Conservation (phyloP, 2,113 vertebrate genomes). For the Fregata magnificens region DNA sequence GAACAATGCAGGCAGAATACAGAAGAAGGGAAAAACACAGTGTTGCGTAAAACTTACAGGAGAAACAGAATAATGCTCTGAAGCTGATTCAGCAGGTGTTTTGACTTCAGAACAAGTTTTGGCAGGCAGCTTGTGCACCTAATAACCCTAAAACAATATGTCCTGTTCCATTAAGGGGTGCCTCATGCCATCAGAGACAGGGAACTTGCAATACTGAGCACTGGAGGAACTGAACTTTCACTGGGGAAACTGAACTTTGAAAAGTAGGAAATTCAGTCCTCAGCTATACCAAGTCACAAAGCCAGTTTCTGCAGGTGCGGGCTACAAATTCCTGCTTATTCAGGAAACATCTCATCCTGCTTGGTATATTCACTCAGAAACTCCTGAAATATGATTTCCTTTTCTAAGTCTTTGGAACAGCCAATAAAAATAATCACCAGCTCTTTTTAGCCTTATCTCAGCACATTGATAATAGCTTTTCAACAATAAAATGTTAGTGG, state of each 20-base stretch:
- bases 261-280: neutral
- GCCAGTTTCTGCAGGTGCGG: neutral
- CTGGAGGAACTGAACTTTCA: neutral
- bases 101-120: neutral
- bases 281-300: neutral
- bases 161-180: neutral
- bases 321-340: neutral
- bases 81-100: neutral
- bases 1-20: neutral
- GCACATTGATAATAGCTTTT: neutral
- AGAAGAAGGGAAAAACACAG: neutral
- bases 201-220: neutral
- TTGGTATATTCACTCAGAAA: neutral
- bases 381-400: slow-evolving; percentile 40
- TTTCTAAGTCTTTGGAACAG: neutral
- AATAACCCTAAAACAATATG: neutral
- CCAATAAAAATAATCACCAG: neutral
- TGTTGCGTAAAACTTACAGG: neutral
- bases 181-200: neutral
- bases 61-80: neutral
- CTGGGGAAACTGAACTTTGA: neutral
- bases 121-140: neutral
- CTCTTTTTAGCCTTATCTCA: slow-evolving; percentile 1
- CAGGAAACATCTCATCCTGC: slow-evolving; percentile 11
- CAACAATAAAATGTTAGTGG: neutral